Conservation (phyloP, 92 coral and sea anemone species). For the Diadumene lineata region DNA sequence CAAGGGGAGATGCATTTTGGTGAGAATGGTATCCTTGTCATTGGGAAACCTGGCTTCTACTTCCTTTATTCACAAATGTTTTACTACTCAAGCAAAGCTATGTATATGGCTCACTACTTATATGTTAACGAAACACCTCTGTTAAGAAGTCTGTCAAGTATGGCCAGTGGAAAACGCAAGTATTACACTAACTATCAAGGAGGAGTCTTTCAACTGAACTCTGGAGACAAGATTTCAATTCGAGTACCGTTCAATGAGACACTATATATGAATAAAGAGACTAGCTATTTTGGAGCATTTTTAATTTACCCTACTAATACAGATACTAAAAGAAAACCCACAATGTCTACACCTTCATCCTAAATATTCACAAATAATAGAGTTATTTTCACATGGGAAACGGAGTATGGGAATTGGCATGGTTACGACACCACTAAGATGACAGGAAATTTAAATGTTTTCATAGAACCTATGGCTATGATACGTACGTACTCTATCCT, state of each 20-base stretch:
- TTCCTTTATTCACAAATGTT: conserved; percentile 91
- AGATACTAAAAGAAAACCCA: no score
- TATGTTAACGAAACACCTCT: conserved; percentile 70
- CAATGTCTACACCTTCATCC: neutral
- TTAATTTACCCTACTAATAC: conserved; percentile 50
- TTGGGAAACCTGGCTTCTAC: conserved; percentile 82
- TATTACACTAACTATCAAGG: conserved; percentile 94
- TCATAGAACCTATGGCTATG: no score
- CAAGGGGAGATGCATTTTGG: conserved; percentile 79
- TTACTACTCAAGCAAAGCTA: conserved; percentile 77
- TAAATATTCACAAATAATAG: no score
- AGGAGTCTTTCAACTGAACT: conserved; percentile 74
- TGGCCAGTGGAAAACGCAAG: conserved; percentile 59
- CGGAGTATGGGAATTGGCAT: no score
- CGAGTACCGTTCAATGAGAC: conserved; percentile 82
- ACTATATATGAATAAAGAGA: conserved; percentile 70
- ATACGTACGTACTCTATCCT: no score
- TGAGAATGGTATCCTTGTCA: conserved; percentile 69
- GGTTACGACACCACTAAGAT: no score
- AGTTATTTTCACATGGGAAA: no score
- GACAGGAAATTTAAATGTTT: no score
- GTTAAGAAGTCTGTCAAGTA: conserved; percentile 84
- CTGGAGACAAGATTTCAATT: conserved; percentile 84
- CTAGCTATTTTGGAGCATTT: conserved; percentile 92
- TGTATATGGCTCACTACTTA: conserved; percentile 86